Conservation (phyloP, 2,797 vertebrate genomes). For the Sylvilagus floridanus region DNA sequence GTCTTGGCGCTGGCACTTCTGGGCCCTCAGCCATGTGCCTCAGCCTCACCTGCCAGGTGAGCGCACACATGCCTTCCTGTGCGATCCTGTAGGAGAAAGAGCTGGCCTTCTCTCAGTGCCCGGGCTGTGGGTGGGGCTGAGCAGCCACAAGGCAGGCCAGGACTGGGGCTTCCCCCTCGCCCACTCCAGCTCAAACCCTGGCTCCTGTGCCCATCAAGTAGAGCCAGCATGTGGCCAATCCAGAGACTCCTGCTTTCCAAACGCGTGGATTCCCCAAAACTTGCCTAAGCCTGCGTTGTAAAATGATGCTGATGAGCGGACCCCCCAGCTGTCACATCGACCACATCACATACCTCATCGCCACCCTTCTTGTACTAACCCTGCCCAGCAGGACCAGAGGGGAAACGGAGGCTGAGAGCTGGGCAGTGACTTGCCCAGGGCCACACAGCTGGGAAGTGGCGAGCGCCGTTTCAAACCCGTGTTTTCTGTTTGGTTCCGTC, state of each 20-base stretch:
- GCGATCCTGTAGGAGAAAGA: background rate
- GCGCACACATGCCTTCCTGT: background rate
- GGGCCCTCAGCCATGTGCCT: background rate
- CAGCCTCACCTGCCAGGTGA: background rate
- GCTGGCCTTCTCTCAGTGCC: background rate
- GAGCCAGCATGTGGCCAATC: background rate
- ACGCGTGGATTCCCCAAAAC: background rate
- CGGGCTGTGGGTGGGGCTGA: background rate
- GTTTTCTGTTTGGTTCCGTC: background rate
- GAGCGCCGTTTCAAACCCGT: background rate
- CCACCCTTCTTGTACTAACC: background rate
- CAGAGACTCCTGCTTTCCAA: slow-evolving; percentile 12
- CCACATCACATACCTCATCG: background rate
- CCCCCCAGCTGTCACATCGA: background rate
- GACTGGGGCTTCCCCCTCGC: background rate
- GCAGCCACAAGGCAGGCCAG: background rate
- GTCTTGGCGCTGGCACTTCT: background rate
- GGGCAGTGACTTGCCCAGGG: background rate
- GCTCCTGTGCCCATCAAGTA: background rate
- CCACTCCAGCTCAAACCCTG: background rate
- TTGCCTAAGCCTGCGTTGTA: background rate
- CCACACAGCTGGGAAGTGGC: background rate
- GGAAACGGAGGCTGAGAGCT: slow-evolving; percentile 29
- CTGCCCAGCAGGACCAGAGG: background rate
- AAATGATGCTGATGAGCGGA: background rate